Conservation (phyloP, 1,140 invertebrate species). For the Philaenus spumarius region DNA sequence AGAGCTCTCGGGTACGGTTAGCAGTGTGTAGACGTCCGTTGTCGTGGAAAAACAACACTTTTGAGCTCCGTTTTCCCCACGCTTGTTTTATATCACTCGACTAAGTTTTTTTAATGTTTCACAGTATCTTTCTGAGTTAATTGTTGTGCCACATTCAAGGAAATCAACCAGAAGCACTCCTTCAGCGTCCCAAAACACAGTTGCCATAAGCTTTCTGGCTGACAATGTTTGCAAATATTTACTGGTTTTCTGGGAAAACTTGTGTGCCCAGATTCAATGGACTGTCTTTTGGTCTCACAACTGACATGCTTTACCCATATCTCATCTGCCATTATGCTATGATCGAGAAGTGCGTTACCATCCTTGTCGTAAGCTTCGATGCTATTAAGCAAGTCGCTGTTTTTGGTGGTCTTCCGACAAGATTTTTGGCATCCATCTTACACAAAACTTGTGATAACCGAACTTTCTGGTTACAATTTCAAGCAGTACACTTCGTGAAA, state of each 20-base stretch:
- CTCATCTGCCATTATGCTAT: constrained; percentile 25
- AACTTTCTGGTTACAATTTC: too few species aligned
- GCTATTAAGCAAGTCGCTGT: too few species aligned
- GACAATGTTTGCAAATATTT: background rate
- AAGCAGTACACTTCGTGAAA: too few species aligned
- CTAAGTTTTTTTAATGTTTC: constrained; percentile 13
- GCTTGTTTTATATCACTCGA: constrained; percentile 26
- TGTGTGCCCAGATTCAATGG: constrained; percentile 11
- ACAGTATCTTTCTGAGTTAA: constrained; percentile 22
- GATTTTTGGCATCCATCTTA: too few species aligned
- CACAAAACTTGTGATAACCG: too few species aligned
- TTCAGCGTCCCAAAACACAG: constrained; percentile 20
- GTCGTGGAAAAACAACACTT: constrained; percentile 33
- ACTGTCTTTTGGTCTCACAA: constrained; percentile 19
- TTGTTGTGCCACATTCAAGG: constrained; percentile 17
- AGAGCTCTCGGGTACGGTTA: constrained; percentile 17
- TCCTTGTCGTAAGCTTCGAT: background rate
- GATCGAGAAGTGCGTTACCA: constrained; percentile 19
- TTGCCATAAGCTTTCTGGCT: constrained; percentile 14
- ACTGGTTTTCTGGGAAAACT: constrained; percentile 3
- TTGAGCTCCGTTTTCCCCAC: constrained; percentile 15
- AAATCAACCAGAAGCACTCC: constrained; percentile 26
- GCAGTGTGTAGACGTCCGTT: constrained; percentile 34
- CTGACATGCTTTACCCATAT: constrained; percentile 22
- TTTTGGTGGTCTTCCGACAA: too few species aligned